Evolutionary conservation across 2,888 invertebrate species (phyloP).

Genomic region (Barypeithes pellucidus): DNA sequence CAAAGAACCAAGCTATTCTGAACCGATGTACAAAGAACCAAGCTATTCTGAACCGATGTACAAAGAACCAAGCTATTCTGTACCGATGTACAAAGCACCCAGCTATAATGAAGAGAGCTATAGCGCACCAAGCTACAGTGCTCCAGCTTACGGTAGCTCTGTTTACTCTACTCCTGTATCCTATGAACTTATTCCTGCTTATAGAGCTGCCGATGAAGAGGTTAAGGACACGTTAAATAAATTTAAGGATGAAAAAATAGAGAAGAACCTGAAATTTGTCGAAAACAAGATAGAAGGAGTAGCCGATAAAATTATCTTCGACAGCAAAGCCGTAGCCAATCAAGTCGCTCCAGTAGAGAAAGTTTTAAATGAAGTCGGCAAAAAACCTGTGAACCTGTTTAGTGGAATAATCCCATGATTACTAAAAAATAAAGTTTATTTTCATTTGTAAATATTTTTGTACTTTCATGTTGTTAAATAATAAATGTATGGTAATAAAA

Average conservation of each 20-base stretch:
- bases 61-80: slow-evolving; percentile 38
- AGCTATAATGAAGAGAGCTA: not conserved
- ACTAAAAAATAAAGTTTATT: not conserved
- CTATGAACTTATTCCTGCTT: slow-evolving; percentile 13
- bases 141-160: slow-evolving; percentile 29
- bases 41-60: slow-evolving; percentile 19
- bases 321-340: not conserved
- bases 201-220: slow-evolving; percentile 6
- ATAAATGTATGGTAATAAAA: too few species aligned
- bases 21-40: slow-evolving; percentile 3
- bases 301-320: not conserved
- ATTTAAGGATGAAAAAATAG: not conserved
- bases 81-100: slow-evolving; percentile 18
- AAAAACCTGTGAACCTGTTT: not conserved
- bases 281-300: not conserved
- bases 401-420: not conserved
- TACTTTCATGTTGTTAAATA: too few species aligned
- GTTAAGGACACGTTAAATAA: not conserved
- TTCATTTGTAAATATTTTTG: not conserved
- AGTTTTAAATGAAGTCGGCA: not conserved
- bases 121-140: slow-evolving; percentile 5
- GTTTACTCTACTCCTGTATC: slow-evolving; percentile 25
- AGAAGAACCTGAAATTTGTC: not conserved
- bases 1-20: slow-evolving; percentile 29
- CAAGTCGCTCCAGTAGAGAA: not conserved